phyloP scores from a whole-genome alignment of 2,113 vertebrate species.

The Nyctibius bracteatus region DNA sequence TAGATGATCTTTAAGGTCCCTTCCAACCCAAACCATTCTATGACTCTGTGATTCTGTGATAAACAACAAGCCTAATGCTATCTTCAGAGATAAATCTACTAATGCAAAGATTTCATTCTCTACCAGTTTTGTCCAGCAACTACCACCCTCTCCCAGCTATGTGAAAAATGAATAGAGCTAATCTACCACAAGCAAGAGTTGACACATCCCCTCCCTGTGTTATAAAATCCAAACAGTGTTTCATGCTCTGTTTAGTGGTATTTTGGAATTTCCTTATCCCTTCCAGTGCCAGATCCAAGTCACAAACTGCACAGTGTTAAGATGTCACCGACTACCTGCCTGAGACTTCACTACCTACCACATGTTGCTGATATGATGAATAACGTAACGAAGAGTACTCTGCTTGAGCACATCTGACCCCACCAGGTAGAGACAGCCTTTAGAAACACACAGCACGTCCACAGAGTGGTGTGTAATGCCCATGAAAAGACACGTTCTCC shows the following conservation, averaged over 20 bases:
- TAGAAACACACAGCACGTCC: not conserved
- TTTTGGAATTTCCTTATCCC: not conserved
- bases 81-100: not conserved
- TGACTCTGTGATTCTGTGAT: too few species aligned
- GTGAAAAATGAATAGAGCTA: not conserved
- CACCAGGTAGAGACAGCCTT: not conserved
- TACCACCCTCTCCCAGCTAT: not conserved
- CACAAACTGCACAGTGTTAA: not conserved
- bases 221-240: not conserved
- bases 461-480: not conserved
- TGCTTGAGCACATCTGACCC: not conserved
- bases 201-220: not conserved
- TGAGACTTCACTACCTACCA: not conserved
- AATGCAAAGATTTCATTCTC: not conserved
- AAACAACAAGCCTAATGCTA: not conserved
- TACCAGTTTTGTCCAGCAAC: not conserved
- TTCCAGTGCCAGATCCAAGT: not conserved
- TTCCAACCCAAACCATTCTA: too few species aligned
- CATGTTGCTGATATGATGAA: accelerated
- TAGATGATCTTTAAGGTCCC: too few species aligned
- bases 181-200: not conserved
- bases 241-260: not conserved
- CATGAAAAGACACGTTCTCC: not conserved
- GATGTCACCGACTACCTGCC: not conserved
- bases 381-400: not conserved